phyloP scores from a whole-genome alignment of 2,113 vertebrate genomes.

The Cercocebus atys region DNA sequence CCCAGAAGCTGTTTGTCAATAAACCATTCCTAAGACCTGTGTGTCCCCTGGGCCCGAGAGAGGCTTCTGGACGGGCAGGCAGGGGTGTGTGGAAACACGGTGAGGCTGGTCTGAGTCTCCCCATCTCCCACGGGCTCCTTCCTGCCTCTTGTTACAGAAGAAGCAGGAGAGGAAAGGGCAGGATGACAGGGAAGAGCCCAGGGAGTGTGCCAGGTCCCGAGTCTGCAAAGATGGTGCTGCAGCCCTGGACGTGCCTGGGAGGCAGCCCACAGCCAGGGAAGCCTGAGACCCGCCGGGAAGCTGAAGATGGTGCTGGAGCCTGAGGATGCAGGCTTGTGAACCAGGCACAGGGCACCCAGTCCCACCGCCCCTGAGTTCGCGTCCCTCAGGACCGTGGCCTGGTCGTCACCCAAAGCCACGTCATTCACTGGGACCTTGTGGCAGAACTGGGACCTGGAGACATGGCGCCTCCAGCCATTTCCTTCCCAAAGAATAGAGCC shows the following conservation, averaged over 20 bases:
- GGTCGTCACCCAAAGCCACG: fast-evolving
- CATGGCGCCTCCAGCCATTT: not conserved
- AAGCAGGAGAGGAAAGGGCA: not conserved
- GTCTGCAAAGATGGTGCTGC: fast-evolving
- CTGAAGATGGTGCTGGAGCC: not conserved
- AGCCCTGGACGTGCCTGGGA: fast-evolving
- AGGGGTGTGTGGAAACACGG: fast-evolving
- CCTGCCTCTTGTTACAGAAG: not conserved
- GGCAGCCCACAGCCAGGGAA: not conserved
- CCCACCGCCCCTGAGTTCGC: fast-evolving
- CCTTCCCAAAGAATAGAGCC: not conserved
- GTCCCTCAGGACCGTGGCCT: fast-evolving
- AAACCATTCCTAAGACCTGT: not conserved
- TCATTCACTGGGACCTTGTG: fast-evolving
- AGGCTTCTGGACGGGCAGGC: not conserved
- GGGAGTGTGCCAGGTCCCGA: not conserved
- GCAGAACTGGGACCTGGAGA: not conserved
- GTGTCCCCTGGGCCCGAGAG: not conserved
- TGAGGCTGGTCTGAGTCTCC: fast-evolving
- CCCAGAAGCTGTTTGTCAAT: not conserved
- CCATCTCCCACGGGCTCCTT: fast-evolving
- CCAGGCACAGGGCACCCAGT: fast-evolving
- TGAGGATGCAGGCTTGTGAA: not conserved
- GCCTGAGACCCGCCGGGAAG: fast-evolving
- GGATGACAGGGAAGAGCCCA: not conserved